Percentiles rank a stretch among this genome's conserved stretches.
phyloP scores from a whole-genome alignment of 2,888 invertebrate species.

The Sialis fuliginosa region DNA sequence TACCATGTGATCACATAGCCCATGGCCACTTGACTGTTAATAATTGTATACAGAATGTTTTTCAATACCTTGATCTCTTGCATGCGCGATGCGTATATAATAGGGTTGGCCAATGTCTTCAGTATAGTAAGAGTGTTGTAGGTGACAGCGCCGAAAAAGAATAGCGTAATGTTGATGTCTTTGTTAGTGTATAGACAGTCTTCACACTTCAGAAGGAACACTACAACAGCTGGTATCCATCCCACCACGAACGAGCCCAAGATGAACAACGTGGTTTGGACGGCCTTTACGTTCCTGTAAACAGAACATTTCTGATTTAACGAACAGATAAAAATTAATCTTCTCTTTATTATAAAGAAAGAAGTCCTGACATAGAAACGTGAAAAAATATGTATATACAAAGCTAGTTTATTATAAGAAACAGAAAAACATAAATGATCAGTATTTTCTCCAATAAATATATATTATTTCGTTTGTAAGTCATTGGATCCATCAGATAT shows the following conservation, averaged over 20 bases:
- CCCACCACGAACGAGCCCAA: slow-evolving; percentile 38
- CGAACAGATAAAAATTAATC: slow-evolving; percentile 1
- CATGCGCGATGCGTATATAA: slow-evolving; percentile 47
- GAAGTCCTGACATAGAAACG: too few relatives aligned
- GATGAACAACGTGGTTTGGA: slow-evolving; percentile 42
- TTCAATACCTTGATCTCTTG: slow-evolving; percentile 36
- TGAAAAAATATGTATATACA: too few relatives aligned
- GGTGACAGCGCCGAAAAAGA: slow-evolving; percentile 18
- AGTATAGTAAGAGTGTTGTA: slow-evolving; percentile 37
- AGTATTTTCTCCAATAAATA: too few relatives aligned
- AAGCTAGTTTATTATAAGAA: too few relatives aligned
- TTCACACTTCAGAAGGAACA: slow-evolving; percentile 36
- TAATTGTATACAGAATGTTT: too few relatives aligned
- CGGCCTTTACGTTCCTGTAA: slow-evolving; percentile 33
- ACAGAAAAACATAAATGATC: too few relatives aligned
- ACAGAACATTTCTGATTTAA: slow-evolving; percentile 16
- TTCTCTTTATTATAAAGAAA: too few relatives aligned
- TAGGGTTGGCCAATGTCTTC: slow-evolving; percentile 43
- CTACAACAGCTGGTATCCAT: slow-evolving; percentile 40
- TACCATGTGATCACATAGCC: too few relatives aligned
- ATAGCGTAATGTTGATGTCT: slow-evolving; percentile 6
- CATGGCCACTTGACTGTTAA: too few relatives aligned
- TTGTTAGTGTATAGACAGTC: neutral
- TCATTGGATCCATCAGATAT: too few relatives aligned
- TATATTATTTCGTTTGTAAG: too few relatives aligned